Conservation (phyloP, 2,113 vertebrate genomes). For the Laterallus jamaicensis region DNA sequence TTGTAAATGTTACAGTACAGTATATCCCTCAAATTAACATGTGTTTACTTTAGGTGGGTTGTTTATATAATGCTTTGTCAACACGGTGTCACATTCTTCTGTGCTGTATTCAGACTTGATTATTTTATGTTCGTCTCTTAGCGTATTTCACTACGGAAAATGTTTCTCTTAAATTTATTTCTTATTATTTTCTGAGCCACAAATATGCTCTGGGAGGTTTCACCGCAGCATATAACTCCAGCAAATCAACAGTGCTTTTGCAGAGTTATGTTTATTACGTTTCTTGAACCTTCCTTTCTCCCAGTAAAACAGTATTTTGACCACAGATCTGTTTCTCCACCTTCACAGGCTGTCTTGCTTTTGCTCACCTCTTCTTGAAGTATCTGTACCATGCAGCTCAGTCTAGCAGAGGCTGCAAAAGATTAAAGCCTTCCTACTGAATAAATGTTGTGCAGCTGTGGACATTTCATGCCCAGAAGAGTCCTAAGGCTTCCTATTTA, state of each 20-base stretch:
- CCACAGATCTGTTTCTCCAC: neutral
- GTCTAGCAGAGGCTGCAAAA: neutral
- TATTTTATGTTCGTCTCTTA: neutral
- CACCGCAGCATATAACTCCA: neutral
- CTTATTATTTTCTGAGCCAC: neutral
- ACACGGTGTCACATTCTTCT: neutral
- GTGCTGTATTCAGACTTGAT: neutral
- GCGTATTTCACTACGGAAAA: neutral
- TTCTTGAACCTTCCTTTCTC: neutral
- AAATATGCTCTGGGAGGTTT: neutral
- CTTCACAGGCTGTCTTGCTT: neutral
- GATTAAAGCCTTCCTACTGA: neutral
- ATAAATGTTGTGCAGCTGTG: neutral
- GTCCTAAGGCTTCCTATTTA: slow-evolving; percentile 8
- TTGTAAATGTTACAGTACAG: neutral
- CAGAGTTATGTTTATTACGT: neutral
- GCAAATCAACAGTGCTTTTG: neutral
- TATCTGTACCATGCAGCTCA: neutral
- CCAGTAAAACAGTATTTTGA: neutral
- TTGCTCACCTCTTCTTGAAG: neutral
- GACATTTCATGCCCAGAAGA: neutral
- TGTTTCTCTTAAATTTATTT: neutral
- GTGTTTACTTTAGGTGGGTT: neutral
- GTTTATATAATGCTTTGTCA: neutral
- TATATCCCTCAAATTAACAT: neutral